Evolutionary conservation across 2,113 vertebrate genomes (phyloP).

Genomic region (Eidolon helvum): DNA sequence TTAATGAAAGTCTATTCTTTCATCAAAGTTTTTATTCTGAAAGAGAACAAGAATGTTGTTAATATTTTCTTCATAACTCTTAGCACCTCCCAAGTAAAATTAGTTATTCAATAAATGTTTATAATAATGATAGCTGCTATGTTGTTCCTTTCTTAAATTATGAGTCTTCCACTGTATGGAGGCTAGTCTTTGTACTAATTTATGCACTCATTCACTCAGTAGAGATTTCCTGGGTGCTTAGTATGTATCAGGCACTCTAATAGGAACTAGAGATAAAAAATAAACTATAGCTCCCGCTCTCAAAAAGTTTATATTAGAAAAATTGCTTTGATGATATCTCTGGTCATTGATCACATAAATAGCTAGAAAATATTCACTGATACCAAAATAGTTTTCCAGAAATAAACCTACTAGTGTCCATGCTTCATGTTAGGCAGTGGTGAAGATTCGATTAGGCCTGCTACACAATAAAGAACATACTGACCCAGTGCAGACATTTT

Average conservation of each 20-base stretch:
- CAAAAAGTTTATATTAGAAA: constrained; percentile 4
- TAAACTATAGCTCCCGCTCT: background rate
- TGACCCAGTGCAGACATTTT: background rate
- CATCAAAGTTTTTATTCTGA: background rate
- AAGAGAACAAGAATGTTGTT: background rate
- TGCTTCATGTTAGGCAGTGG: background rate
- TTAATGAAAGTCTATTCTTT: background rate
- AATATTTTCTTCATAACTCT: background rate
- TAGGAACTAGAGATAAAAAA: background rate
- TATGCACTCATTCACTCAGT: background rate
- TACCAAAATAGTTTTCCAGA: background rate
- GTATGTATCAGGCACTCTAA: background rate
- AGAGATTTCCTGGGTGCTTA: background rate
- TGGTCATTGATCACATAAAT: background rate
- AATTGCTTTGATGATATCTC: background rate
- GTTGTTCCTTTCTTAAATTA: background rate
- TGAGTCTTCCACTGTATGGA: background rate
- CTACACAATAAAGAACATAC: background rate
- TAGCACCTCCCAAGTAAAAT: background rate
- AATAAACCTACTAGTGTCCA: background rate
- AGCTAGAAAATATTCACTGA: background rate
- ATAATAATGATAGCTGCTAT: background rate
- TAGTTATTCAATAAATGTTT: background rate
- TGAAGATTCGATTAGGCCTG: background rate
- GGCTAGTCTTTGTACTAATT: background rate